phyloP scores from a whole-genome alignment of 1,140 invertebrate genomes.

The Eciton burchellii region DNA sequence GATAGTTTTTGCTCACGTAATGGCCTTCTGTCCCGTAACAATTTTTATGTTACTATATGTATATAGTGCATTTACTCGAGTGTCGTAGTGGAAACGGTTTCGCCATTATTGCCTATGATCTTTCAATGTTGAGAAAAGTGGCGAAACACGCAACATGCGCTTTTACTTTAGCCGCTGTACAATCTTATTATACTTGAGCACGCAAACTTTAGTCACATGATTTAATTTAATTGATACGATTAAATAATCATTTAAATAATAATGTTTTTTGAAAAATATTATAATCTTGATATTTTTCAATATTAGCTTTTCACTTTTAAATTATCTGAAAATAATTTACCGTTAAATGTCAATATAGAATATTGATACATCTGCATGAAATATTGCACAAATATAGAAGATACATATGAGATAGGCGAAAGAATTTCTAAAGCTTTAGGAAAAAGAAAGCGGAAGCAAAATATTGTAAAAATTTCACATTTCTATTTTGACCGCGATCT shows the following conservation, averaged over 20 bases:
- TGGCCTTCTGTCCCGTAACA: neutral
- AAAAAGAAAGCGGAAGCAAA: neutral
- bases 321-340: too few relatives aligned
- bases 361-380: neutral
- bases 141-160: too few relatives aligned
- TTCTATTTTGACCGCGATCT: slow-evolving; percentile 40
- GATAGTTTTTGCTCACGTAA: neutral
- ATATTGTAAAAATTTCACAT: slow-evolving; percentile 36
- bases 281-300: neutral
- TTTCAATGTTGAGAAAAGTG: neutral
- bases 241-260: neutral
- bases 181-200: neutral
- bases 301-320: neutral
- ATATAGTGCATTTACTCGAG: neutral
- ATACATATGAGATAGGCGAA: neutral
- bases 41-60: neutral
- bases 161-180: neutral
- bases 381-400: slow-evolving; percentile 1
- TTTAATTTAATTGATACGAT: neutral
- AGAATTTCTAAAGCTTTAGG: neutral
- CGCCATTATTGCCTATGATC: neutral
- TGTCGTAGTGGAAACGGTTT: neutral
- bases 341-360: too few relatives aligned
- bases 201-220: neutral
- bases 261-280: neutral